These are phyloP conservation scores for Pituophis catenifer DNA, from an alignment of 2,113 vertebrate species.

Conservation along the genomic window DNA sequence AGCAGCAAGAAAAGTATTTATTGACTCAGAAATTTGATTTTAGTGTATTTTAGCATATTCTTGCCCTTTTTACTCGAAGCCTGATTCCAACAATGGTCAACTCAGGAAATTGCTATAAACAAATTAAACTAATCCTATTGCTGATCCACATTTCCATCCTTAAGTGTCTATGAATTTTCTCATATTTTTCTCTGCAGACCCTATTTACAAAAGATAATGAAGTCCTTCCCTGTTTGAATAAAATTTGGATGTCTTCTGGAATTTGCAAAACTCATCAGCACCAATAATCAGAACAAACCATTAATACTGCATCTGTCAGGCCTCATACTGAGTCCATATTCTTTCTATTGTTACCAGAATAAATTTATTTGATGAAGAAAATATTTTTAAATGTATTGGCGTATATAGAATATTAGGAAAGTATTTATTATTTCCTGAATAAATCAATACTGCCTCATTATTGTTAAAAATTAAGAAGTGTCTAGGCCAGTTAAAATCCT, in stretches of 20 bases:
- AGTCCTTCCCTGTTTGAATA: background rate
- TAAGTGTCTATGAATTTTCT: background rate
- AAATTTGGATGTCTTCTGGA: background rate
- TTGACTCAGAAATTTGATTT: background rate
- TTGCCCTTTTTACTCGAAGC: background rate
- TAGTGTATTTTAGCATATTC: background rate
- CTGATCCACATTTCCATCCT: background rate
- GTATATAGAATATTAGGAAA: background rate
- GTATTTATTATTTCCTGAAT: background rate
- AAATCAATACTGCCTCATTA: background rate
- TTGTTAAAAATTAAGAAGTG: background rate
- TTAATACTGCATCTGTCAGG: background rate
- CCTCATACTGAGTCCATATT: background rate
- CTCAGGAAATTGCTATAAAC: background rate
- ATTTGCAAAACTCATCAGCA: background rate
- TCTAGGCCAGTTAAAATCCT: background rate
- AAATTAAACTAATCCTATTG: background rate
- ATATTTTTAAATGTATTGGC: background rate
- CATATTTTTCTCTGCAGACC: background rate
- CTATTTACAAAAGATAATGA: background rate
- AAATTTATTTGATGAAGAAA: background rate
- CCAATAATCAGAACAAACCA: background rate
- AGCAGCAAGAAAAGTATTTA: constrained; percentile 1
- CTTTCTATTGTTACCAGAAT: background rate
- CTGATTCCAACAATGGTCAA: background rate